Base-by-base conservation (phyloP, 1,140 invertebrate species). In the Drosophila novamexicana region DNA sequence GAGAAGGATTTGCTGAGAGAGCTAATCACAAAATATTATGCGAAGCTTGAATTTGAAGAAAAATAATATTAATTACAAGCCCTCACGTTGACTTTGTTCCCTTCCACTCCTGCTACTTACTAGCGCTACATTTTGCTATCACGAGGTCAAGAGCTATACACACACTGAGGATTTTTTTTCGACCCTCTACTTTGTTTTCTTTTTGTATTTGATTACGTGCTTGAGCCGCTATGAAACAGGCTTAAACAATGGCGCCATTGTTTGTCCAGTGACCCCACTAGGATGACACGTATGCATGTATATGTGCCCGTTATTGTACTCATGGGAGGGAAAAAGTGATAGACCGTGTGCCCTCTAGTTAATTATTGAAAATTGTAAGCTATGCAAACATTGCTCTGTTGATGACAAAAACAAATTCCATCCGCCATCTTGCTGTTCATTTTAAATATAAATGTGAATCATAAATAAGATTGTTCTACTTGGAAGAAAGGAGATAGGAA, bases 361-460 rank as follows among this genome's bases (percentile, higher is more conserved):
- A 70, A 75, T 85, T 78, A 85, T 81, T 74, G 69, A 85, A 56
- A 85, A 85, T 77, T 70, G 63, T 85, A 67, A 84, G 84, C 77
- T 75, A 85, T 81, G 81, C 69, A 81, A 69, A 65, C 64, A 44
- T 34, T 61, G 44, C 40, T 36, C 4, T 50, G 37, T 22, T 58
- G 58, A 47, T 52, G 36, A 40, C 45, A 47, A 44, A 47, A 49
- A 39, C 18, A 16, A 45, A 40, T 29, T 34, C 12, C 32, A 36
- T 45, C 12, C 14, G 8, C 62, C 59, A n/a, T 22, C 57, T 22
- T 22, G 18, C 56, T 45, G 22, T 36, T 34, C 18, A 42, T 68
- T 75, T 79, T 78, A 71, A 82, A 78, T 84, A 70, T 70, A 77
- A 84, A 80, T 74, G 67, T 63, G 36, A 53, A 64, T 66, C 73